Conservation (phyloP, 2,888 invertebrate species). For the Apantesis nais region DNA sequence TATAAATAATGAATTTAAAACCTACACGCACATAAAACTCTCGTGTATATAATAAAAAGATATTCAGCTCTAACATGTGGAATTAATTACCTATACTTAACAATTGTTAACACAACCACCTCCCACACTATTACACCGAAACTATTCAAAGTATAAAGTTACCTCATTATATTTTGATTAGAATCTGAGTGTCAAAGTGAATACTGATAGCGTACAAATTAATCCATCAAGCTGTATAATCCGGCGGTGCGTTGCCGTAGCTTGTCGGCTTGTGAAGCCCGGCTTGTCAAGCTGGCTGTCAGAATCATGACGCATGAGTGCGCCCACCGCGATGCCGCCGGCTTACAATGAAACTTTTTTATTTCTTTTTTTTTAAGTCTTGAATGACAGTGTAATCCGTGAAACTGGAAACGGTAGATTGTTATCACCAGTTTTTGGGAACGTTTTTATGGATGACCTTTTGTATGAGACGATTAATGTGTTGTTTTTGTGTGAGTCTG, state of each 20-base stretch:
- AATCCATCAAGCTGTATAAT: slow-evolving; percentile 81
- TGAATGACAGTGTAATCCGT: slow-evolving; percentile 57
- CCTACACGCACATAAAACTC: slow-evolving; percentile 9
- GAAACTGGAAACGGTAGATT: slow-evolving; percentile 64
- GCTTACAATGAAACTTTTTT: slow-evolving; percentile 54
- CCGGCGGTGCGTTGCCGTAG: slow-evolving; percentile 69
- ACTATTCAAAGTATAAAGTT: slow-evolving; percentile 40
- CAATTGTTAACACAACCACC: slow-evolving; percentile 36
- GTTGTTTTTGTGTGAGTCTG: not conserved
- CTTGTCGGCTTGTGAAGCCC: slow-evolving; percentile 52
- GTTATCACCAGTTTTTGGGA: slow-evolving; percentile 44
- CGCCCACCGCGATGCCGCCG: slow-evolving; percentile 68
- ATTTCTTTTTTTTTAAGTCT: slow-evolving; percentile 40
- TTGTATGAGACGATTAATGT: slow-evolving; percentile 31
- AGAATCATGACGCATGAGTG: slow-evolving; percentile 81
- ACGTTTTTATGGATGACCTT: slow-evolving; percentile 44
- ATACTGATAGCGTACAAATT: slow-evolving; percentile 64
- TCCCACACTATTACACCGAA: slow-evolving; percentile 36
- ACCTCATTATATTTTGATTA: slow-evolving; percentile 64
- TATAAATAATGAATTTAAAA: slow-evolving; percentile 9
- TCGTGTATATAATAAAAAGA: slow-evolving; percentile 8
- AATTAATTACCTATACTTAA: slow-evolving; percentile 30
- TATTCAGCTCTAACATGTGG: slow-evolving; percentile 12
- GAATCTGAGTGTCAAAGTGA: slow-evolving; percentile 53
- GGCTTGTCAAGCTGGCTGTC: slow-evolving; percentile 75